Base-by-base conservation (phyloP, 2,797 vertebrate species). In the Gadopsis marmoratus region DNA sequence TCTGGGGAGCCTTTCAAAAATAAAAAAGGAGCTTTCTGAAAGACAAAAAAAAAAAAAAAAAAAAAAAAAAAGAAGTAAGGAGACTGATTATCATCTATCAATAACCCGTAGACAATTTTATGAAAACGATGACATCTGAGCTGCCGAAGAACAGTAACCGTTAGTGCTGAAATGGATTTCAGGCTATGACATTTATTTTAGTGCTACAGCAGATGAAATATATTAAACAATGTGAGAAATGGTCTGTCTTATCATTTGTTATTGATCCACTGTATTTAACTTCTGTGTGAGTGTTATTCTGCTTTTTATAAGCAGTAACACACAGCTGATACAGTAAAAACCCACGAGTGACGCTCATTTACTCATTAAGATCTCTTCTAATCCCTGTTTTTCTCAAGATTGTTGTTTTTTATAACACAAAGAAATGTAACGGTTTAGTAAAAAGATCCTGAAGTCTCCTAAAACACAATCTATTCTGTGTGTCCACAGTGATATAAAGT, bases 11-110 rank as follows among this genome's bases (percentile, higher is more conserved):
- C 86, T 89, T 93, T 84, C 85, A 0, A 61, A 39, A 21, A 48
- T 33, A 85, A 90, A 89, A 66, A 89, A 90, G 43, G 86, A 91
- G 62, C 39, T 84, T 86, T 91, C 96, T 96, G 90, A 76, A 95
- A 94, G 91, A 76, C 71, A 88, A 67, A 85, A 71, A 60, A 85
- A 70, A 60, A 71, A 26, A 26, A 88, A 67, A 85, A 71, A 60
- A 85, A 70, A 60, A 71, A 26, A 26, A 26, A 26, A 12, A 7
- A 9, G 11, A 45, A 87, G 41, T 78, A 17, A 37, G 11, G 11
- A 50, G 14, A 41, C 59, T 39, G 26, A 50, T 59, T 19, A 41
- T 43, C 5, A 41, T 43, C 6, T 37, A 39, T 72, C 6, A 41
- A 41, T 29, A 50, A 31, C 21, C 50, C 76, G 60, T 45, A 39